Percentiles rank a stretch among this genome's conserved stretches.
These are phyloP conservation scores for Diplodus sargus DNA, from an alignment of 2,797 vertebrate species.

Conservation along the genomic window DNA sequence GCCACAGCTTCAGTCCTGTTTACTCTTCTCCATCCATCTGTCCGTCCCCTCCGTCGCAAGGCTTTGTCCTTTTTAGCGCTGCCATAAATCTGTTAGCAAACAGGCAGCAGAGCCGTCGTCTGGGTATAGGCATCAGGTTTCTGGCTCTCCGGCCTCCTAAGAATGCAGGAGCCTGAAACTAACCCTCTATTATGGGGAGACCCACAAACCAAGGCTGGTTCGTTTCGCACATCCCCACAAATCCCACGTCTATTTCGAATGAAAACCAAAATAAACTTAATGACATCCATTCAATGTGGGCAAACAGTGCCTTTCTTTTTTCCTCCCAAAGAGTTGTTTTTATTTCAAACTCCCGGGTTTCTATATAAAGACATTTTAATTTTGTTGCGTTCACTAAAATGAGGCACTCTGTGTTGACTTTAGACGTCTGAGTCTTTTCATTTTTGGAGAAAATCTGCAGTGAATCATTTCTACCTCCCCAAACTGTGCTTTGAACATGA, in stretches of 20 bases:
- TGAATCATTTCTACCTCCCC: conserved; percentile 59
- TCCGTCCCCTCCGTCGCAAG: conserved; percentile 64
- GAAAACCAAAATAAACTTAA: conserved; percentile 88
- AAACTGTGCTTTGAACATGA: conserved; percentile 45
- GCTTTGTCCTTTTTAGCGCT: conserved; percentile 85
- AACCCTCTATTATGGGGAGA: conserved; percentile 84
- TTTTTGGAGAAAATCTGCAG: conserved; percentile 54
- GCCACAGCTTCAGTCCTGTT: conserved; percentile 75
- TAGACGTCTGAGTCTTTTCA: conserved; percentile 52
- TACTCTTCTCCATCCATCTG: conserved; percentile 77
- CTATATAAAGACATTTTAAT: conserved; percentile 80
- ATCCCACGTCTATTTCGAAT: conserved; percentile 86
- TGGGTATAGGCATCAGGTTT: conserved; percentile 84
- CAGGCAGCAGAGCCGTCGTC: conserved; percentile 78
- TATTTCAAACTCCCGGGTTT: conserved; percentile 70
- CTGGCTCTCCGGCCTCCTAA: conserved; percentile 80
- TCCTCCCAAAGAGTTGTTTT: conserved; percentile 66
- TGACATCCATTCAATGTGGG: conserved; percentile 84
- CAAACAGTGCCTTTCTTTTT: conserved; percentile 77
- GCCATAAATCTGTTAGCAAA: conserved; percentile 89
- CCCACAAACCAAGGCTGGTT: conserved; percentile 83
- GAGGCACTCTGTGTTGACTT: conserved; percentile 70
- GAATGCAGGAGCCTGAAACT: conserved; percentile 82
- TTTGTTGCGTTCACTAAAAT: conserved; percentile 72
- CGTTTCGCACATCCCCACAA: conserved; percentile 80